Evolutionary conservation across 2,888 invertebrate species (phyloP).

Genomic region (Temnothorax unifasciatus): DNA sequence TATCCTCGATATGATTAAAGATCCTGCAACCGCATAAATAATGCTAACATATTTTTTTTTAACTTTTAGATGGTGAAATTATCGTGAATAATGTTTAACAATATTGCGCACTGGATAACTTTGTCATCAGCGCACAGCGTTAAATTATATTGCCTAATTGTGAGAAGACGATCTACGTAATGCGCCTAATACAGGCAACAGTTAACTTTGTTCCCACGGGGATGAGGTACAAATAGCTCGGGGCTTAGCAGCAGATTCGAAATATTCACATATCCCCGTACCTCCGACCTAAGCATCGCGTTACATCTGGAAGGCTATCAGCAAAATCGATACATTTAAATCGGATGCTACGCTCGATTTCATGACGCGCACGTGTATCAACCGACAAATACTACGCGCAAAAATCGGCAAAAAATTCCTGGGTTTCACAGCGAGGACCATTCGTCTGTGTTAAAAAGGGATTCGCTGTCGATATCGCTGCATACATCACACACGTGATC

Average conservation of each 20-base stretch:
- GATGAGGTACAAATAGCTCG: constrained; percentile 31
- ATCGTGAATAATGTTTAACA: not conserved
- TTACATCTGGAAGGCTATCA: constrained; percentile 21
- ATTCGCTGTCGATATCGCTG: constrained; percentile 76
- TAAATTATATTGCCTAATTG: constrained; percentile 29
- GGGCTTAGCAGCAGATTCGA: constrained; percentile 33
- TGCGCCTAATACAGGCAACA: constrained; percentile 3
- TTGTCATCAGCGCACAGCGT: not conserved
- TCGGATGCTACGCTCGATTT: constrained; percentile 60
- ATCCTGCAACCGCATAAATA: not conserved
- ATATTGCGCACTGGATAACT: not conserved
- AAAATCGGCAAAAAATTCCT: constrained; percentile 62
- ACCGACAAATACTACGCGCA: constrained; percentile 59
- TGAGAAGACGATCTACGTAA: constrained; percentile 38
- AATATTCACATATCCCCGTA: constrained; percentile 14
- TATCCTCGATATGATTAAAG: constrained; percentile 31
- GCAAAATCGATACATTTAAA: constrained; percentile 61
- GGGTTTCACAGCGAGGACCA: constrained; percentile 73
- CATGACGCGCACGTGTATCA: constrained; percentile 55
- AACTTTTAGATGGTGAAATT: not conserved
- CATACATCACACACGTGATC: constrained; percentile 77
- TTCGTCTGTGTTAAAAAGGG: constrained; percentile 82
- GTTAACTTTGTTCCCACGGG: constrained; percentile 44
- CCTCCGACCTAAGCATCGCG: constrained; percentile 23
- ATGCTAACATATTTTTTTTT: constrained; percentile 8